Evolutionary conservation across 1,140 invertebrate species (phyloP).

Genomic region (Vollenhovia emeryi): DNA sequence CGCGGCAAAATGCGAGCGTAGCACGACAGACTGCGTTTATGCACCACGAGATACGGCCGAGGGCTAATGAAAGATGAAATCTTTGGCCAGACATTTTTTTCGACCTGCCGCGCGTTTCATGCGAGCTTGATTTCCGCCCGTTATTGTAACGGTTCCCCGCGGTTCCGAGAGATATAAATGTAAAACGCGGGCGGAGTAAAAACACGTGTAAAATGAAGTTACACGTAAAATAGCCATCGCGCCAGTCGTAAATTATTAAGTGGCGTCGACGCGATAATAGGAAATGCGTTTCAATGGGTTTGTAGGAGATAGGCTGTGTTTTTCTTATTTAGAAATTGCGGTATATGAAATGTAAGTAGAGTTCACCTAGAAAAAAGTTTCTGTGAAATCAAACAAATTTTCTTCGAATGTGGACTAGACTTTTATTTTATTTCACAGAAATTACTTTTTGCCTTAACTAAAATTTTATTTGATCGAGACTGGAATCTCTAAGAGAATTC

Average conservation of each 20-base stretch:
- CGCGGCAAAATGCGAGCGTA: constrained; percentile 62
- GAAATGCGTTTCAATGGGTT: not conserved
- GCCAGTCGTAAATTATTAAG: constrained; percentile 37
- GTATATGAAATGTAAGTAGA: not conserved
- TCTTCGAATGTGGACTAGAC: too few species aligned
- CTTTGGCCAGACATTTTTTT: constrained; percentile 33
- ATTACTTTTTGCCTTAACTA: too few species aligned
- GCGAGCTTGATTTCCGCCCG: constrained; percentile 5
- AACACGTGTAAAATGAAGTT: constrained; percentile 6
- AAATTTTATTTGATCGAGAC: too few species aligned
- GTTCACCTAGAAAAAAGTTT: too few species aligned
- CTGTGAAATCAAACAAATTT: too few species aligned
- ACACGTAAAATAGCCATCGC: constrained; percentile 28
- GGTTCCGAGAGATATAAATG: not conserved
- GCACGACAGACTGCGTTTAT: constrained; percentile 55
- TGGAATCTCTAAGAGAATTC: too few species aligned
- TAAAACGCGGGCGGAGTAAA: constrained; percentile 9
- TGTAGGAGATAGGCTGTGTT: not conserved
- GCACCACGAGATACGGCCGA: constrained; percentile 11
- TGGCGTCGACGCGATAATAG: not conserved
- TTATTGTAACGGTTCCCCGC: constrained; percentile 17
- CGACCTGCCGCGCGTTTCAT: not conserved
- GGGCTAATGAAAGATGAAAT: constrained; percentile 55
- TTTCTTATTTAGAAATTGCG: not conserved
- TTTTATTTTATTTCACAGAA: too few species aligned